A percentile compares a stretch with the other conserved stretches of the same genome.
These are phyloP conservation scores for Cirrhinus molitorella DNA, from an alignment of 2,797 vertebrate species.

Conservation along the genomic window DNA sequence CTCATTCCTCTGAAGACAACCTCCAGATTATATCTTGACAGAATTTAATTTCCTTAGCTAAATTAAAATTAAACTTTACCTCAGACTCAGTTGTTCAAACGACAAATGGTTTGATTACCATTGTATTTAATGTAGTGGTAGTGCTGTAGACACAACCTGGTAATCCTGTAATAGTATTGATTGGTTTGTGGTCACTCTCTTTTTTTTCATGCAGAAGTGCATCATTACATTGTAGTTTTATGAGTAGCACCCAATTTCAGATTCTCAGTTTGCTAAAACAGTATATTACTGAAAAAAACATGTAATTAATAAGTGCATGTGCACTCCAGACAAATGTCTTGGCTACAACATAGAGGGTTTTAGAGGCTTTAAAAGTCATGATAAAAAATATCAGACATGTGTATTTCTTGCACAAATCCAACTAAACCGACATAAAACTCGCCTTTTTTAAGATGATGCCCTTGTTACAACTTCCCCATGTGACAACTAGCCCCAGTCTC, in stretches of 20 bases:
- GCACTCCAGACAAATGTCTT: too few species aligned
- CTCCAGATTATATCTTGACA: conserved; percentile 47
- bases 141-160: neutral
- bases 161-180: neutral
- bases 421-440: neutral
- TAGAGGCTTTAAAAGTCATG: neutral
- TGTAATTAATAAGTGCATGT: neutral
- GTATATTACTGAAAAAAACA: neutral
- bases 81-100: conserved; percentile 39
- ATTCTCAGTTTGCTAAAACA: neutral
- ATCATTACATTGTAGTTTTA: neutral
- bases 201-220: neutral
- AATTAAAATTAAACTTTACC: conserved; percentile 26
- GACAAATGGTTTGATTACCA: neutral
- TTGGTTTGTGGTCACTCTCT: neutral
- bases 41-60: conserved; percentile 43
- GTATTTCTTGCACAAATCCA: neutral
- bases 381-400: neutral
- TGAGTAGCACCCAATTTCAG: neutral
- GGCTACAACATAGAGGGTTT: neutral
- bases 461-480: neutral
- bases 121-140: neutral
- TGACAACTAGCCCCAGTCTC: conserved; percentile 27
- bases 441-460: neutral
- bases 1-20: conserved; percentile 40